Percentiles rank a stretch among this genome's conserved stretches.
Evolutionary conservation across 2,113 vertebrate genomes (phyloP).

Genomic region (Lasiurus borealis): DNA sequence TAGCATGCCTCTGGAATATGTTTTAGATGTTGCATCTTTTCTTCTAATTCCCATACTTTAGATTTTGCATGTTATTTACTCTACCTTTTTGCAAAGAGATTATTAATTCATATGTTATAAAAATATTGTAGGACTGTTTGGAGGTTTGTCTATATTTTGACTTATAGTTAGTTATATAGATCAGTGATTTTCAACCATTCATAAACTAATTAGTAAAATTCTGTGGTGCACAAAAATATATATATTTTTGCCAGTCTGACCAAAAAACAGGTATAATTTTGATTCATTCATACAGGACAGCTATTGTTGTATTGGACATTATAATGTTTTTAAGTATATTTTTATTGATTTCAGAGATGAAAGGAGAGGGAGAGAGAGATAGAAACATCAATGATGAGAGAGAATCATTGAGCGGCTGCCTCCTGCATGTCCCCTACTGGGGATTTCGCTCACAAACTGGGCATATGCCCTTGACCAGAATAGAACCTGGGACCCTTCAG

Average conservation of each 20-base stretch:
- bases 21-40: background rate
- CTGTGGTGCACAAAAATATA: background rate
- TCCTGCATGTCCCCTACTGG: too few species aligned
- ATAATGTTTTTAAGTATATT: background rate
- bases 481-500: too few species aligned
- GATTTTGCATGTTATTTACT: background rate
- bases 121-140: background rate
- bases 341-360: too few species aligned
- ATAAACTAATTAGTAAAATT: background rate
- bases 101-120: conserved; percentile 43
- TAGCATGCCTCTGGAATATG: background rate
- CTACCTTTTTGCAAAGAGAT: conserved; percentile 32
- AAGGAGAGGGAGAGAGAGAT: too few species aligned
- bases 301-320: background rate
- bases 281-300: background rate
- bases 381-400: too few species aligned
- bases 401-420: too few species aligned
- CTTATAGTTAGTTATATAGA: background rate
- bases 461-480: too few species aligned
- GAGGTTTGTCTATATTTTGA: background rate
- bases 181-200: background rate
- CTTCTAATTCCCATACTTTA: background rate
- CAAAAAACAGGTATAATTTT: background rate
- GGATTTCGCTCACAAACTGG: too few species aligned
- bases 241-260: background rate